Evolutionary conservation across 2,113 vertebrate genomes (phyloP).

Genomic region (Urocynchramus pylzowi): DNA sequence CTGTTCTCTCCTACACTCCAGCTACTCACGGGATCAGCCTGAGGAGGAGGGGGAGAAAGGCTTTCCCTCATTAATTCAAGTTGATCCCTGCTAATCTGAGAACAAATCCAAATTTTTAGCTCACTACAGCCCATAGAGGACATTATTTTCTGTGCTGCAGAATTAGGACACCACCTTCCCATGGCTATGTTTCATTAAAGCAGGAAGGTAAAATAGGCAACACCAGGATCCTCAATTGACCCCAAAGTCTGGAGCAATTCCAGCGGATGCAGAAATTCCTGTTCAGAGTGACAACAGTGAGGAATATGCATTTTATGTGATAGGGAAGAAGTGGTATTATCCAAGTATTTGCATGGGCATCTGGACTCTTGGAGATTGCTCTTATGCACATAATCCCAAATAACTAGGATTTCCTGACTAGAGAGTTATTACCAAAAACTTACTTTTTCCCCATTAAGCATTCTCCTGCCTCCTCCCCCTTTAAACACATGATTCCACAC

Average conservation of each 20-base stretch:
- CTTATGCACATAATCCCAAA: neutral
- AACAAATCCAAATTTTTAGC: neutral
- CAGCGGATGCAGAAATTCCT: neutral
- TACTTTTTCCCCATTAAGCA: neutral
- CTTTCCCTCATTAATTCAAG: neutral
- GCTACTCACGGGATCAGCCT: neutral
- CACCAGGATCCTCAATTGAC: neutral
- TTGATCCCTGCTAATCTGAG: slow-evolving; percentile 17
- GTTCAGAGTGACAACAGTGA: neutral
- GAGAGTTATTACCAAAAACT: neutral
- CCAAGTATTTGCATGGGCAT: neutral
- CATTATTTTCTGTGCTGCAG: neutral
- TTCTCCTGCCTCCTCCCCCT: neutral
- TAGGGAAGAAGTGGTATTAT: neutral
- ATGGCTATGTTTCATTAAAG: neutral
- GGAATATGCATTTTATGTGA: neutral
- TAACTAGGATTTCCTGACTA: neutral
- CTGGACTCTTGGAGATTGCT: neutral
- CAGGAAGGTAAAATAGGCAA: neutral
- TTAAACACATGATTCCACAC: neutral
- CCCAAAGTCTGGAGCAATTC: neutral
- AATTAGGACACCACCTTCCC: neutral
- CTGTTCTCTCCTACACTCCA: neutral
- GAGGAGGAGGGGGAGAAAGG: neutral
- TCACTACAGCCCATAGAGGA: neutral